Conservation (phyloP, 2,113 vertebrate genomes). For the Cyanocitta stelleri region DNA sequence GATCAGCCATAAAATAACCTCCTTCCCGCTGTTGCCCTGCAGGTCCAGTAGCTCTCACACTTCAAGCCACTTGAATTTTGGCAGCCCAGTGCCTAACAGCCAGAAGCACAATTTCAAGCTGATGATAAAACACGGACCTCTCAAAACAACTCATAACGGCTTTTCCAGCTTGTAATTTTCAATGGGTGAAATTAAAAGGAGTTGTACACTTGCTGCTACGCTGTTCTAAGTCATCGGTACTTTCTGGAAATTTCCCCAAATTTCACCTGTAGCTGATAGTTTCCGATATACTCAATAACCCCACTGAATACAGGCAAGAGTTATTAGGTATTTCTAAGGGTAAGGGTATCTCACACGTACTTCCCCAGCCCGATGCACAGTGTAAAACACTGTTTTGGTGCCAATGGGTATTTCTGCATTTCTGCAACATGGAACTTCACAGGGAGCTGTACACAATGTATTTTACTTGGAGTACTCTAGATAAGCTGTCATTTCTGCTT, state of each 20-base stretch:
- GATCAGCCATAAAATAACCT: slow-evolving; percentile 31
- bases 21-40: neutral
- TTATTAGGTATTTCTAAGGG: neutral
- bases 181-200: neutral
- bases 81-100: slow-evolving; percentile 36
- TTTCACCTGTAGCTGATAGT: neutral
- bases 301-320: neutral
- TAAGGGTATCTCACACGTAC: neutral
- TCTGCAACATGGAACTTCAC: slow-evolving; percentile 3
- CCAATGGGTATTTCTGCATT: neutral
- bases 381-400: neutral
- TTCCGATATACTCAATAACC: neutral
- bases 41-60: slow-evolving; percentile 30
- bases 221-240: neutral
- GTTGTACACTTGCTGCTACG: neutral
- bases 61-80: slow-evolving; percentile 52
- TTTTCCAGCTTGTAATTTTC: slow-evolving; percentile 36
- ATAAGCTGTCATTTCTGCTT: slow-evolving; percentile 28
- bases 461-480: slow-evolving; percentile 6
- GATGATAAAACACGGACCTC: slow-evolving; percentile 43
- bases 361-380: neutral
- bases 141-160: slow-evolving; percentile 44
- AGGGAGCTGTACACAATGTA: neutral
- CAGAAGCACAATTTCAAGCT: slow-evolving; percentile 14
- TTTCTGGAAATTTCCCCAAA: slow-evolving; percentile 52